A percentile compares a stretch with the other conserved stretches of the same genome.
These are phyloP conservation scores for Creontiades dilutus DNA, from an alignment of 2,888 invertebrate genomes.

Conservation along the genomic window DNA sequence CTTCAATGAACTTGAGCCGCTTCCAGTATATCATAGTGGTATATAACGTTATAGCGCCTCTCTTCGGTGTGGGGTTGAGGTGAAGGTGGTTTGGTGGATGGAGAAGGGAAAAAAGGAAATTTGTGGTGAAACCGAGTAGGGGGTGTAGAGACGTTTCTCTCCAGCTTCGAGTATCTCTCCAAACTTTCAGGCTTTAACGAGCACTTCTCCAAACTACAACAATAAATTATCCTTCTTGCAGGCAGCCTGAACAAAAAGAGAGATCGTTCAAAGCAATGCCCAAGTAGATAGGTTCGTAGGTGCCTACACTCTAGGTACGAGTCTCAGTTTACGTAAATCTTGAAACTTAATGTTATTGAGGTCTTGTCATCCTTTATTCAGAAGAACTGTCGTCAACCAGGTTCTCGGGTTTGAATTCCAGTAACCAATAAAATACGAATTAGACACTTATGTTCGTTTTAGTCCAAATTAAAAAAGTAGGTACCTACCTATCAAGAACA, in stretches of 20 bases:
- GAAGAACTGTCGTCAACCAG: too few relatives aligned
- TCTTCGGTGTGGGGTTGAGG: slow-evolving; percentile 51
- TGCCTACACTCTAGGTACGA: too few relatives aligned
- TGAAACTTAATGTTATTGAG: too few relatives aligned
- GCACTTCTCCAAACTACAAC: slow-evolving; percentile 47
- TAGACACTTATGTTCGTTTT: too few relatives aligned
- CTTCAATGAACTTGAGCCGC: slow-evolving; percentile 76
- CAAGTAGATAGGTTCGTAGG: background rate
- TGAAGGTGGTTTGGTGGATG: slow-evolving; percentile 5
- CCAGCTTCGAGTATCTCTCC: slow-evolving; percentile 2
- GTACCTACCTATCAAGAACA: too few relatives aligned
- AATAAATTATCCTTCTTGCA: slow-evolving; percentile 10
- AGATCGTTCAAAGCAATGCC: background rate
- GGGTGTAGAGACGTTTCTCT: slow-evolving; percentile 38
- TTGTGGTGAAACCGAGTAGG: slow-evolving; percentile 30
- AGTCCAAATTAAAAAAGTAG: too few relatives aligned
- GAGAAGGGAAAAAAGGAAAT: background rate
- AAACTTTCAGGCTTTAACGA: slow-evolving; percentile 65
- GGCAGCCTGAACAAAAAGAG: background rate
- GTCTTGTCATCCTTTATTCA: too few relatives aligned
- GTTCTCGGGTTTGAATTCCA: too few relatives aligned
- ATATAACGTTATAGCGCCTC: slow-evolving; percentile 72
- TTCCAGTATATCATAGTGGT: slow-evolving; percentile 74
- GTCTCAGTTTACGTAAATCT: too few relatives aligned
- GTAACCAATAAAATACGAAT: too few relatives aligned